Base-by-base conservation (phyloP, 2,113 vertebrate species). In the Cricetomys ansorgei region DNA sequence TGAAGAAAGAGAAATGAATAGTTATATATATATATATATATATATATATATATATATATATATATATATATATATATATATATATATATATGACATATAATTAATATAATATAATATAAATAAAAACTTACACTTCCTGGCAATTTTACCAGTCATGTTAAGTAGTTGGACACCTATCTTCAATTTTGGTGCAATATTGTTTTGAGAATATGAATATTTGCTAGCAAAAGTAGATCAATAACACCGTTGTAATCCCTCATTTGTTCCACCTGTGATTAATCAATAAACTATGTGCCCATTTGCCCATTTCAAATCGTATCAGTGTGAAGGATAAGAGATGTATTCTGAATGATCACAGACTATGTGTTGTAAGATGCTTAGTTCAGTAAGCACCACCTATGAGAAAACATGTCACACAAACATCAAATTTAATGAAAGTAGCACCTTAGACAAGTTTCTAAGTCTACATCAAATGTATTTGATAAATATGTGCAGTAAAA, bases 331-430 rank as follows among this genome's bases (percentile, higher is more conserved):
- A 48, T 75, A 67, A 65, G 45, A 73, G 72, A 53, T 17, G 17
- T 57, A 84, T 88, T 92, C 89, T 67, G 8, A 93, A 92, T 86
- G 7, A 89, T 80, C n/a, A 48, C 21, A 84, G 25, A 84, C 72
- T 76, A 3, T 69, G 8, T 40, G 29, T 70, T 94, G 83, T 76
- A 93, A 96, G 91, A 29, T 73, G 62, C 59, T 92, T 94, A 16
- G 0, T 81, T 96, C 91, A 40, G 72, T 62, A 57, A 67, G 11
- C 59, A 93, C 13, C 21, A 90, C 11, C 31, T 72, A 27, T 75
- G 27, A 88, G 16, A 88, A 94, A 92, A 65, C 15, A 73, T 0
- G 17, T 45, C 37, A 72, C 3, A 29, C 23, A 21, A 25, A 94
- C 91, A 34, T 64, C n/a, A 88, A n/a, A 50, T 80, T 90, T 94